Evolutionary conservation across 1,140 invertebrate genomes (phyloP).

Genomic region (Parasteatoda tepidariorum): DNA sequence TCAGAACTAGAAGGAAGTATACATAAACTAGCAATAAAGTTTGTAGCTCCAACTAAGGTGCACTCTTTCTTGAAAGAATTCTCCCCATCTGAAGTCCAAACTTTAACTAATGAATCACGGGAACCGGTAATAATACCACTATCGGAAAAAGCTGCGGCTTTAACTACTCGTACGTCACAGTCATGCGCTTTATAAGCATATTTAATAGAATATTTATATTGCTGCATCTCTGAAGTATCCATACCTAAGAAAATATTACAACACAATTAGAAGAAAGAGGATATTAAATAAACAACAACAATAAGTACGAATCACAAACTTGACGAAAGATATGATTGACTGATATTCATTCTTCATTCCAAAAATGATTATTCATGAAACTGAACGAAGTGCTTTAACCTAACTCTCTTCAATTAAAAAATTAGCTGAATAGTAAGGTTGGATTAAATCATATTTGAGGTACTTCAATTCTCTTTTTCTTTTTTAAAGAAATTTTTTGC

Average conservation of each 20-base stretch:
- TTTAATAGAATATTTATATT: slow-evolving; percentile 10
- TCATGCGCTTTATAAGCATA: slow-evolving; percentile 75
- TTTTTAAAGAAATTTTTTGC: too few species aligned
- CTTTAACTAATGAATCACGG: slow-evolving; percentile 84
- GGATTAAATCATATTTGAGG: too few species aligned
- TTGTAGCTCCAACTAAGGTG: slow-evolving; percentile 83
- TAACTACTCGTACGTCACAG: slow-evolving; percentile 83
- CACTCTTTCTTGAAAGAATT: slow-evolving; percentile 72
- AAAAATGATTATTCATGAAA: too few species aligned
- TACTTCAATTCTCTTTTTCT: too few species aligned
- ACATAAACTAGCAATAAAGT: slow-evolving; percentile 86
- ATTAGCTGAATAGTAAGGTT: too few species aligned
- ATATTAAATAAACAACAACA: too few species aligned
- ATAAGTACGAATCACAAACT: too few species aligned
- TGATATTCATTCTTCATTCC: too few species aligned
- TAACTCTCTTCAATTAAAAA: too few species aligned
- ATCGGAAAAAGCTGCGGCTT: slow-evolving; percentile 73
- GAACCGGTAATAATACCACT: slow-evolving; percentile 85
- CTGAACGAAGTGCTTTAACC: too few species aligned
- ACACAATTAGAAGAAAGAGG: too few species aligned
- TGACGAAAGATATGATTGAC: too few species aligned
- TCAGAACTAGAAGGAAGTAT: slow-evolving; percentile 77
- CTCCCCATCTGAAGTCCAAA: slow-evolving; percentile 83
- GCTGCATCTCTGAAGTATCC: not conserved
- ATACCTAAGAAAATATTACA: not conserved